Evolutionary conservation across 2,113 vertebrate genomes (phyloP), one percentile per base, ranked within the genome.

Genomic region (Alligator sinensis): DNA sequence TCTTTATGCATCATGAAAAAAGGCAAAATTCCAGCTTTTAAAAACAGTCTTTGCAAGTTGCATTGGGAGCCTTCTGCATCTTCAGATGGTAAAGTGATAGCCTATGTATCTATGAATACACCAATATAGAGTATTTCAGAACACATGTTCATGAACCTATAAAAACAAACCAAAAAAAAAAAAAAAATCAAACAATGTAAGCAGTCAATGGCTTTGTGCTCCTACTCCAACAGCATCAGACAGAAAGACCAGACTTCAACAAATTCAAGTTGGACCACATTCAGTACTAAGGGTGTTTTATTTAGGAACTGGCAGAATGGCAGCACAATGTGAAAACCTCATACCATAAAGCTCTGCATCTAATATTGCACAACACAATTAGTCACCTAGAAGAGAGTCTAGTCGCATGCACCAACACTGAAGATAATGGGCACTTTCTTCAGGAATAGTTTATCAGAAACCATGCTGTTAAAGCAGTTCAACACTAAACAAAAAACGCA

Each of bases 1-100:
- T 72, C 64, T 93, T 92, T 64, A 78, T 72, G 62, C 24, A 47
- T 80, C 85, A 89, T 38, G 90, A 89, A 93, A 38, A 70, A 91
- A 89, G 81, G 58, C 61, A 89, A 28, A 92, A 92, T 95, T 79
- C 38, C 58, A 94, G 70, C 38, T 72, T 38, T 92, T 86, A 3
- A 3, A 68, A 89, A 21, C 77, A 87, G 25, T 90, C 87, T 77
- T 92, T 91, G n/a, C 34, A 89, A 92, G 60, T 90, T 70, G 59
- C 72, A 27, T 22, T 19, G 82, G 8, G 24, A 27, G 91, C 80
- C 82, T 93, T 54, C 47, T 80, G 62, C 5, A 5, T n/a, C 19
- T 59, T 64, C 66, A 83, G 77, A 88, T 58, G 81, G 82, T 27
- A 87, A 27, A 24, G 60, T 70, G 79, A 89, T 68, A 30, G 0